Evolutionary conservation across 2,113 vertebrate genomes (phyloP).

Genomic region (Nothoprocta pentlandii): DNA sequence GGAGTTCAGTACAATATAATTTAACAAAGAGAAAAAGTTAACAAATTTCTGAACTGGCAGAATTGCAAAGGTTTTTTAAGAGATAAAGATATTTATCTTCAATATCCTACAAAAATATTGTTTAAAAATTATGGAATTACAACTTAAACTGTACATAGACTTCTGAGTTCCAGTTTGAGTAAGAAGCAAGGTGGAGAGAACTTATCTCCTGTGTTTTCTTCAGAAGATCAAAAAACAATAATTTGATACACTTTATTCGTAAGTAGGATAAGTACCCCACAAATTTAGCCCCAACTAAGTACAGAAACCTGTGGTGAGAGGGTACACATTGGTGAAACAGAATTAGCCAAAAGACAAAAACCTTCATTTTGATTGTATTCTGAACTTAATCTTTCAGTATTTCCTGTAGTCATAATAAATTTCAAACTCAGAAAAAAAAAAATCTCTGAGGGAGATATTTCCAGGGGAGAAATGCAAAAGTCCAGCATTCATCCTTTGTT

Average conservation of each 20-base stretch:
- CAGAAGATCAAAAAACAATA: not conserved
- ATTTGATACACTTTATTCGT: rapidly evolving
- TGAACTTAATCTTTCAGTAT: not conserved
- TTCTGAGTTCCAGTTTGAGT: not conserved
- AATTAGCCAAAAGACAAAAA: not conserved
- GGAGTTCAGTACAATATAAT: slow-evolving; percentile 7
- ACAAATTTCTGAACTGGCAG: slow-evolving; percentile 9
- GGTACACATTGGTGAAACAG: rapidly evolving
- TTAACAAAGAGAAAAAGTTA: slow-evolving; percentile 34
- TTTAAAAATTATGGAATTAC: not conserved
- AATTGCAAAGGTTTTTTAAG: not conserved
- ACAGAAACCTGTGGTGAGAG: rapidly evolving
- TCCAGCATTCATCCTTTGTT: not conserved
- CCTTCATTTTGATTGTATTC: not conserved
- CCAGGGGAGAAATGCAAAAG: not conserved
- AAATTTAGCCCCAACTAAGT: not conserved
- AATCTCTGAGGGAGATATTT: not conserved
- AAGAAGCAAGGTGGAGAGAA: not conserved
- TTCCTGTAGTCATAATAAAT: not conserved
- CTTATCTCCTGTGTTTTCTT: rapidly evolving
- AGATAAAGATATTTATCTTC: not conserved
- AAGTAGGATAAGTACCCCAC: rapidly evolving
- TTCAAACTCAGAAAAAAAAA: not conserved
- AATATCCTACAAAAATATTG: not conserved
- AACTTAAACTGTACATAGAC: not conserved